Base-by-base conservation (phyloP, 2,113 vertebrate genomes). In the Pachycephala philippinensis region DNA sequence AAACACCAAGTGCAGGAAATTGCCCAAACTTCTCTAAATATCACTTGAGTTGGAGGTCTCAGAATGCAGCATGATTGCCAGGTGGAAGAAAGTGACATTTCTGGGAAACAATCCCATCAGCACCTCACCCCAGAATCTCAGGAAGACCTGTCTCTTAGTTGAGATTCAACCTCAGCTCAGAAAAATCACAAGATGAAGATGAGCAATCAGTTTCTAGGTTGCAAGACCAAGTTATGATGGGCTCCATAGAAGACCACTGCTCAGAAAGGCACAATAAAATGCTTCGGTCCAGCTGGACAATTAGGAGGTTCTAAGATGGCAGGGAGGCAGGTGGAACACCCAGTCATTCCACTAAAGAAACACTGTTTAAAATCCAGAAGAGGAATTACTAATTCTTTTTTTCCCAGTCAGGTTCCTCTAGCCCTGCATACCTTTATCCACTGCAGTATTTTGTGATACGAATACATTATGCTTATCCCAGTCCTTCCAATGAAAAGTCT, bases 391-490 rank as follows among this genome's bases (percentile, higher is more conserved):
- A 14, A 14, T 77, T 78, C 5, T 39, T 78, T 82, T 52, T 45
- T 57, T 81, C 56, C 24, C 47, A 74, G 27, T 53, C 64, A 84
- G 68, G 18, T 60, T 87, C 14, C 37, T 50, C 54, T 53, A 89
- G 84, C 18, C 44, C 57, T 68, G 50, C 53, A 87, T 99, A 99
- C 99, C 99, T 99, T 99, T 60, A 77, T 66, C 99, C 99, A 99
- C 19, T 99, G 98, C 60, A 98, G 97, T 16, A 95, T 96, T 96
- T 97, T 98, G 97, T 99, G 97, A 83, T 99, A 99, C 49, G 97
- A 98, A 89, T 98, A 98, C 97, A 99, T 98, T n/a, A 99, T 97
- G 9, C 98, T 99, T 76, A 99, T 98, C 69, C 99, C 99, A 49
- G 98, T 98, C 90, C 99, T 98, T 82, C 99, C 99, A 59, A 99